phyloP scores from a whole-genome alignment of 2,113 vertebrate species.

The Eurypyga helias region DNA sequence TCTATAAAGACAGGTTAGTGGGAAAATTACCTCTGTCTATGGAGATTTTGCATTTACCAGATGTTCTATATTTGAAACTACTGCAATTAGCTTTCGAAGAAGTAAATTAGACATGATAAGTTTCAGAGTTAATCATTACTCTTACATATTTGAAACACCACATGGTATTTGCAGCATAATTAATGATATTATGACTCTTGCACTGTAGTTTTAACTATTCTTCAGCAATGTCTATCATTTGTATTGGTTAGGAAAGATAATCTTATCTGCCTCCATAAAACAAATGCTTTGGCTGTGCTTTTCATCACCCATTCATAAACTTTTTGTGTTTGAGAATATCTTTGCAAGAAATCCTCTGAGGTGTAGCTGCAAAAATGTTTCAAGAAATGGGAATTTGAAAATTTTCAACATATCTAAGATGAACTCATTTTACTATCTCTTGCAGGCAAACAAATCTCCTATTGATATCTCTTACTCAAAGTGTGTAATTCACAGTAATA shows the following conservation, averaged over 20 bases:
- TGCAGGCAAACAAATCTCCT: not conserved
- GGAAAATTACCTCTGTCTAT: not conserved
- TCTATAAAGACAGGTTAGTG: not conserved
- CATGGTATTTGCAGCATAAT: slow-evolving; percentile 41
- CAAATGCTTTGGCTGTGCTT: not conserved
- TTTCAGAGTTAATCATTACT: slow-evolving; percentile 35
- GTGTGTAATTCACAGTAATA: not conserved
- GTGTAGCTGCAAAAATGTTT: not conserved
- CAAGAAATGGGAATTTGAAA: not conserved
- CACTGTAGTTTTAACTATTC: slow-evolving; percentile 33
- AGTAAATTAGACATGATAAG: not conserved
- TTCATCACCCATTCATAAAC: slow-evolving; percentile 10
- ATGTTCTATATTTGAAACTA: slow-evolving; percentile 17
- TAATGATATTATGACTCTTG: slow-evolving; percentile 27
- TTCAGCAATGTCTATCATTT: not conserved
- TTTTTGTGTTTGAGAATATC: not conserved
- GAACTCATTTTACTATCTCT: not conserved
- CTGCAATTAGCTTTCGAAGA: slow-evolving; percentile 8
- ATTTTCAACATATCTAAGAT: not conserved
- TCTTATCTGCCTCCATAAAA: not conserved
- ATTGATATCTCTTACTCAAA: not conserved
- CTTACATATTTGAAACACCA: not conserved
- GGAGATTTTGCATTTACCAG: not conserved
- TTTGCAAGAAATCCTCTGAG: not conserved
- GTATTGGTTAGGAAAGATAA: slow-evolving; percentile 17